These are phyloP conservation scores for Nasonia longicornis DNA, from an alignment of 1,140 invertebrate species.

Conservation along the genomic window DNA sequence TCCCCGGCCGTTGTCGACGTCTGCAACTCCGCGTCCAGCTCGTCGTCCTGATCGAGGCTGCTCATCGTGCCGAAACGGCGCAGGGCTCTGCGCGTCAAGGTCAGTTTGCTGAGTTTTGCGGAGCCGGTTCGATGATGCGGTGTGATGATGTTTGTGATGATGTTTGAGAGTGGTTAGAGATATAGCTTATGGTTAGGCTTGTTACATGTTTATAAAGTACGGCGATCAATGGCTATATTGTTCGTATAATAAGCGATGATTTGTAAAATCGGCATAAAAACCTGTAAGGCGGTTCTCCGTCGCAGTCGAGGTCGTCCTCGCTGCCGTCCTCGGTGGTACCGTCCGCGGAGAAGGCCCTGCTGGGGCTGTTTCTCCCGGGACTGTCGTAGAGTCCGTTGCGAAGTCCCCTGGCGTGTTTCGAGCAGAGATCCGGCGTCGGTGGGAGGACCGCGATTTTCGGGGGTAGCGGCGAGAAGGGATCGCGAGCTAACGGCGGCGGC, in stretches of 20 bases:
- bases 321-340: slow-evolving; percentile 67
- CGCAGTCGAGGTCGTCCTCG: slow-evolving; percentile 66
- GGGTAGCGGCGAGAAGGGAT: slow-evolving; percentile 69
- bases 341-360: slow-evolving; percentile 59
- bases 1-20: slow-evolving; percentile 64
- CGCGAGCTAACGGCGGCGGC: slow-evolving; percentile 61
- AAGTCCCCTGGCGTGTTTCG: slow-evolving; percentile 55
- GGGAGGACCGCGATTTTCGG: slow-evolving; percentile 82
- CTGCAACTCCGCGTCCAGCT: slow-evolving; percentile 66
- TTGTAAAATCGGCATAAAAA: slow-evolving; percentile 40
- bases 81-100: slow-evolving; percentile 62
- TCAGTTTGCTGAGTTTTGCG: slow-evolving; percentile 2
- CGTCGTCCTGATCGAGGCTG: slow-evolving; percentile 75
- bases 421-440: slow-evolving; percentile 76
- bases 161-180: not conserved
- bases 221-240: not conserved
- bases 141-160: not conserved
- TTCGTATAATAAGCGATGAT: not conserved
- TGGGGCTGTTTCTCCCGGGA: slow-evolving; percentile 61
- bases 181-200: not conserved
- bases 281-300: slow-evolving; percentile 70
- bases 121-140: not conserved
- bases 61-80: slow-evolving; percentile 81
- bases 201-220: not conserved
- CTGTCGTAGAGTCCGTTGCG: slow-evolving; percentile 61